Evolutionary conservation across 2,113 vertebrate species (phyloP).

Genomic region (Procavia capensis): DNA sequence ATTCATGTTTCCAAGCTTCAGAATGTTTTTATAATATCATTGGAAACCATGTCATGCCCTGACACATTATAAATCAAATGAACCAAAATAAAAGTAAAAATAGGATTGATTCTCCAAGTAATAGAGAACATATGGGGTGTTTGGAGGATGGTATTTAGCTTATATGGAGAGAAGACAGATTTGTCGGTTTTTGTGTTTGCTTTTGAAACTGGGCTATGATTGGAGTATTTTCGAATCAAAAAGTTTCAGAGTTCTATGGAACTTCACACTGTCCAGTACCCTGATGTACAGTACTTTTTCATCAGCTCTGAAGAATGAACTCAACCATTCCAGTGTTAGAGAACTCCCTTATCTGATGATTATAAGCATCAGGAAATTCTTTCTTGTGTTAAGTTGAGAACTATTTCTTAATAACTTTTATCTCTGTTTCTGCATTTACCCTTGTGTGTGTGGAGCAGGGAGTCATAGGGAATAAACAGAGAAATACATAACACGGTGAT

Average conservation of each 20-base stretch:
- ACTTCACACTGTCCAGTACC: not conserved
- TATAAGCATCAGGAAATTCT: not conserved
- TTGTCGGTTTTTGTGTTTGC: not conserved
- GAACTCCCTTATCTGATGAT: not conserved
- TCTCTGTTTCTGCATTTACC: not conserved
- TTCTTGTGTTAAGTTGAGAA: not conserved
- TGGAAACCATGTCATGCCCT: not conserved
- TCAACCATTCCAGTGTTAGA: not conserved
- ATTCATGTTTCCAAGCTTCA: not conserved
- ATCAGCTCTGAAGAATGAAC: not conserved
- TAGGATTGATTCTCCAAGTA: not conserved
- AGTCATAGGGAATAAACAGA: not conserved
- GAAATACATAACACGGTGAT: not conserved
- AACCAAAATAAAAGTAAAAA: constrained; percentile 50
- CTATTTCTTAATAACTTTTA: not conserved
- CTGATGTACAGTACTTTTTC: not conserved
- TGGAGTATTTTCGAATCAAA: not conserved
- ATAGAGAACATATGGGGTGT: not conserved
- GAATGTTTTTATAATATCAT: not conserved
- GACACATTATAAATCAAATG: not conserved
- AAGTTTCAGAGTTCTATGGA: not conserved
- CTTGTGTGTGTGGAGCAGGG: not conserved
- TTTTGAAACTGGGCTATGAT: not conserved
- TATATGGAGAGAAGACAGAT: not conserved
- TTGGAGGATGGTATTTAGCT: not conserved